Conservation (phyloP, 1,140 invertebrate species). For the Zaprionus gabonicus region DNA sequence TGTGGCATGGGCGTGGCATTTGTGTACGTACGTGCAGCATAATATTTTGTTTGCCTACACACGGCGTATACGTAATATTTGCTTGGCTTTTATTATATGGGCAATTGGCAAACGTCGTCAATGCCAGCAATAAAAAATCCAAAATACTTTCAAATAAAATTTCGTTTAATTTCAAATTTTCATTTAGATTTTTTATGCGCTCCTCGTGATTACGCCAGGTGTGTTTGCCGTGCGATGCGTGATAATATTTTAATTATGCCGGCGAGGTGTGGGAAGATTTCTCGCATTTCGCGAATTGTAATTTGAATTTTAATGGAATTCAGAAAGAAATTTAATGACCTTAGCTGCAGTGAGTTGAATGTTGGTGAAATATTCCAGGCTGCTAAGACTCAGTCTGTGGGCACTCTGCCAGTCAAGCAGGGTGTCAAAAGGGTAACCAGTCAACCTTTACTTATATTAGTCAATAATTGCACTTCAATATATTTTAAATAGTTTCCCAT, state of each 20-base stretch:
- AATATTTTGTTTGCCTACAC: conserved; percentile 69
- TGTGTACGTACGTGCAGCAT: conserved; percentile 71
- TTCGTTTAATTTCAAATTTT: conserved; percentile 78
- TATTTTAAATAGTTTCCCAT: background rate
- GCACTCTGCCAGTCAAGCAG: background rate
- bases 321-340: background rate
- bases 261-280: background rate
- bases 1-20: conserved; percentile 40
- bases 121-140: conserved; percentile 49
- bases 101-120: conserved; percentile 61
- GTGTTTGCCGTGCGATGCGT: conserved; percentile 49
- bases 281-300: background rate
- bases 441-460: background rate
- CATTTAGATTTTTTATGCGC: conserved; percentile 55
- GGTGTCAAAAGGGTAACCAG: background rate
- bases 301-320: conserved; percentile 6
- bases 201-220: conserved; percentile 56
- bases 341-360: background rate
- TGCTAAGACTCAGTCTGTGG: background rate
- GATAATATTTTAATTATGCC: conserved; percentile 73
- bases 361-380: background rate
- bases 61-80: conserved; percentile 73
- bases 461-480: background rate
- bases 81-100: conserved; percentile 67
- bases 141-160: conserved; percentile 71